phyloP scores from a whole-genome alignment of 1,140 invertebrate genomes.

The Asobara japonica region DNA sequence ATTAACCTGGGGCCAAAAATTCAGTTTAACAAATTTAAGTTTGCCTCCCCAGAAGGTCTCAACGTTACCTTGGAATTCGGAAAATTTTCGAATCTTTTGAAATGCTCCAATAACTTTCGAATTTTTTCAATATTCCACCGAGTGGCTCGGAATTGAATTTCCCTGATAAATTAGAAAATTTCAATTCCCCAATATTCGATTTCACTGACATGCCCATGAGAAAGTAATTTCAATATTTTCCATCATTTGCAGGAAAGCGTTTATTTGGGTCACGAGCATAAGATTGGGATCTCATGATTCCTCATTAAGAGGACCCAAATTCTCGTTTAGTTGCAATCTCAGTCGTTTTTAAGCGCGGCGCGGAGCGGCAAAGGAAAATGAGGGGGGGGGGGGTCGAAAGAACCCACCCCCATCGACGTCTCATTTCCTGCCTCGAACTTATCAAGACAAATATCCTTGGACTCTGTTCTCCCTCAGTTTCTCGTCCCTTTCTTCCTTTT shows the following conservation, averaged over 20 bases:
- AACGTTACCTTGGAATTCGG: no score
- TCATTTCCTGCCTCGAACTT: slow-evolving; percentile 41
- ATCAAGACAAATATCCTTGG: slow-evolving; percentile 37
- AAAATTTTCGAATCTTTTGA: no score
- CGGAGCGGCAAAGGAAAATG: background rate
- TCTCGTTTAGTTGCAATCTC: slow-evolving; percentile 33
- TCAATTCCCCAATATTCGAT: no score
- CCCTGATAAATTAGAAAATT: no score
- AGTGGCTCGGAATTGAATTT: no score
- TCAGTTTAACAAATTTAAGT: no score
- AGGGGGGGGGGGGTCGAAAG: background rate
- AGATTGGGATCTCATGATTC: slow-evolving; percentile 38
- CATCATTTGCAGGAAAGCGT: background rate
- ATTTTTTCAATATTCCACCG: no score
- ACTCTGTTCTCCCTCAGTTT: background rate
- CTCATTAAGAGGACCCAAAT: slow-evolving; percentile 37
- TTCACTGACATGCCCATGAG: no score
- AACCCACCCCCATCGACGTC: slow-evolving; percentile 35
- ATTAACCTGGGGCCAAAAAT: no score
- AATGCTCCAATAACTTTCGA: no score
- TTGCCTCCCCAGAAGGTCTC: no score
- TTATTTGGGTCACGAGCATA: slow-evolving; percentile 25
- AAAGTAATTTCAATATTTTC: slow-evolving; percentile 15
- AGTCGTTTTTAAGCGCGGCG: background rate
- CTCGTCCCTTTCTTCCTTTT: slow-evolving; percentile 1